phyloP scores from a whole-genome alignment of 2,797 vertebrate genomes.

The Erithacus rubecula region DNA sequence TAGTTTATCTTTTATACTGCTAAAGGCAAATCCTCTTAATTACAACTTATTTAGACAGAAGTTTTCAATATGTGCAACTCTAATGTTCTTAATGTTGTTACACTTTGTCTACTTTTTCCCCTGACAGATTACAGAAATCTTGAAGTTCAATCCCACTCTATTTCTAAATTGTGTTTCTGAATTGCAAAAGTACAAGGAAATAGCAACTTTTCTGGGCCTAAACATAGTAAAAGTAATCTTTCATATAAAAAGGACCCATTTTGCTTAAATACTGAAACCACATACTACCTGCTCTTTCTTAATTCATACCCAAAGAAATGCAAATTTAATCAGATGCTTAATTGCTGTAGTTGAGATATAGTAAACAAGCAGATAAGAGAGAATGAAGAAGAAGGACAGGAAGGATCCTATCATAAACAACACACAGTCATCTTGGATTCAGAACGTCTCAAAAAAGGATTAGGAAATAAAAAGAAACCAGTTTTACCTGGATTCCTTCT shows the following conservation, averaged over 20 bases:
- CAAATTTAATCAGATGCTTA: conserved; percentile 17
- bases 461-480: conserved; percentile 2
- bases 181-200: neutral
- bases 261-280: neutral
- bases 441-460: neutral
- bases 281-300: neutral
- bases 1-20: conserved; percentile 8
- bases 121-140: neutral
- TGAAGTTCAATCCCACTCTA: neutral
- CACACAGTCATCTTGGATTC: neutral
- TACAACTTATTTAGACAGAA: neutral
- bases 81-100: neutral
- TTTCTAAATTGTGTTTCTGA: neutral
- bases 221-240: neutral
- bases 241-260: neutral
- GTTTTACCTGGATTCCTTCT: neutral
- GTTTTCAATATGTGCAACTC: neutral
- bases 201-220: neutral
- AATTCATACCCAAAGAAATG: conserved; percentile 11
- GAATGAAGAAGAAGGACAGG: neutral
- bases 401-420: neutral
- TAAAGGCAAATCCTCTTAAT: conserved; percentile 15
- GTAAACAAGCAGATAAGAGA: conserved; percentile 4
- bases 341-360: neutral
- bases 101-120: neutral